A percentile compares a stretch with the other conserved stretches of the same genome.
Conservation (phyloP, 2,797 vertebrate genomes). For the Gallinago solitaria region DNA sequence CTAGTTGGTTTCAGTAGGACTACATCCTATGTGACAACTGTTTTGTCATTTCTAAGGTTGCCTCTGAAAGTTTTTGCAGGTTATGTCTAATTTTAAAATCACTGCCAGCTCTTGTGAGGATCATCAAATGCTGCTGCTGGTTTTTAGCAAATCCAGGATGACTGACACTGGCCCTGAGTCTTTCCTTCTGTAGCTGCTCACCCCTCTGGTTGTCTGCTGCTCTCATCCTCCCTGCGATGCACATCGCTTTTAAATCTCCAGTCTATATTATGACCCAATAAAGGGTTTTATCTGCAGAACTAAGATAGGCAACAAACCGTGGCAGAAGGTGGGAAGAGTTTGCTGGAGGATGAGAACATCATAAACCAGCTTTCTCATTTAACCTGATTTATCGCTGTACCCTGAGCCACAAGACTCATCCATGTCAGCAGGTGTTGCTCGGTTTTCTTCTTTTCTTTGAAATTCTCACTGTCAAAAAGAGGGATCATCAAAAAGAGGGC, state of each 20-base stretch:
- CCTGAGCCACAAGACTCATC: background rate
- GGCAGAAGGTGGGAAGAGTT: background rate
- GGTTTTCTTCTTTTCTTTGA: background rate
- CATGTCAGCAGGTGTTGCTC: slow-evolving; percentile 20
- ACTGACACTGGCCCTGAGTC: background rate
- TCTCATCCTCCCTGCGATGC: background rate
- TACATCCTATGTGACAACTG: background rate
- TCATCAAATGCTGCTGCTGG: background rate
- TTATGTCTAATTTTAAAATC: background rate
- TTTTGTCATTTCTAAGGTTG: background rate
- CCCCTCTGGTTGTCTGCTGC: background rate
- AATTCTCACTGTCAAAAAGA: background rate
- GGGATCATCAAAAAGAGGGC: background rate
- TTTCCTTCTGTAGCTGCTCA: background rate
- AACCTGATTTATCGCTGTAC: slow-evolving; percentile 13
- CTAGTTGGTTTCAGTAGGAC: background rate
- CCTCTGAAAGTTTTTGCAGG: background rate
- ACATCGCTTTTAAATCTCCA: background rate
- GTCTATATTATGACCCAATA: slow-evolving; percentile 22
- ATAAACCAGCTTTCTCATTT: slow-evolving; percentile 41
- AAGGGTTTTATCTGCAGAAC: slow-evolving; percentile 48
- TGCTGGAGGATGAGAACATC: slow-evolving; percentile 18
- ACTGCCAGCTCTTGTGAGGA: background rate
- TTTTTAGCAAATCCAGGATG: background rate
- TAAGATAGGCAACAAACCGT: slow-evolving; percentile 11